Conservation (phyloP, 2,888 invertebrate genomes). For the Trichopoda pennipes region DNA sequence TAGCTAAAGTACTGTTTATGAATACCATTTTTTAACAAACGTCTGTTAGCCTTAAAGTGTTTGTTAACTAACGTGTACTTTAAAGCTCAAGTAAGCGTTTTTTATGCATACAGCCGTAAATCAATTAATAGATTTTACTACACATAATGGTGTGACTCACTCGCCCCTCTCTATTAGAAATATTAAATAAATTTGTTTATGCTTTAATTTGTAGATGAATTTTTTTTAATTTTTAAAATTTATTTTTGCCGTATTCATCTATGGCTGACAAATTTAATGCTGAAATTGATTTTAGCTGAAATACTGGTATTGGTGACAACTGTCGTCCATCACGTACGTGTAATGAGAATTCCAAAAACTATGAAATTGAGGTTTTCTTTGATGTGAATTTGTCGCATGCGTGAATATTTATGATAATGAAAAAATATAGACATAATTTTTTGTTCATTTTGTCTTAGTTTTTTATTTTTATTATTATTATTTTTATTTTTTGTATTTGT, state of each 20-base stretch:
- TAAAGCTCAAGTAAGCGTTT: no score
- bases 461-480: no score
- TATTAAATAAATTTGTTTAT: conserved; percentile 3
- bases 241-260: conserved; percentile 14
- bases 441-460: conserved; percentile 35
- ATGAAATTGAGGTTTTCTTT: conserved; percentile 64
- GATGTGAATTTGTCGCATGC: conserved; percentile 66
- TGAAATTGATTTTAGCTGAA: neutral
- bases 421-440: conserved; percentile 43
- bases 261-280: conserved; percentile 47
- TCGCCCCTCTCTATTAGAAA: neutral
- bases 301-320: conserved; percentile 40
- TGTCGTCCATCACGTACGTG: conserved; percentile 46
- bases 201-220: neutral
- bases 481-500: conserved; percentile 29
- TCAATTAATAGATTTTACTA: no score
- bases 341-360: conserved; percentile 52
- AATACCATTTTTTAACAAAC: no score
- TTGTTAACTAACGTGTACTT: no score
- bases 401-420: conserved; percentile 64
- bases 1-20: no score
- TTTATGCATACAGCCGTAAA: neutral
- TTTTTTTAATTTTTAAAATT: neutral
- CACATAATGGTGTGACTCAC: neutral
- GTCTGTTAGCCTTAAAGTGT: no score